Evolutionary conservation across 2,113 vertebrate genomes (phyloP).

Genomic region (Glareola pratincola): DNA sequence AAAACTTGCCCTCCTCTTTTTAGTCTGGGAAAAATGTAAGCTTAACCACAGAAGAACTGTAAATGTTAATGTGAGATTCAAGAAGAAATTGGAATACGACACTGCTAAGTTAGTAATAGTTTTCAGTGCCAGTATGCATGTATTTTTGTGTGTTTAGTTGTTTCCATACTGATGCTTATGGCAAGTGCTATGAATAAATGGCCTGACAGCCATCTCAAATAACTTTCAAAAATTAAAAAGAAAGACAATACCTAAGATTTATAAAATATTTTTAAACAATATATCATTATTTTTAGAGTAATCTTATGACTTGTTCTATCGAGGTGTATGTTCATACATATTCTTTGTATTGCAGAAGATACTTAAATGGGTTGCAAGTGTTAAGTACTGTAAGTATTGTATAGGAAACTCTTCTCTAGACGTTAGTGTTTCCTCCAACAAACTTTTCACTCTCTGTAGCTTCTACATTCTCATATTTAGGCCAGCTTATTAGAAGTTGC

Average conservation of each 20-base stretch:
- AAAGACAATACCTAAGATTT: background rate
- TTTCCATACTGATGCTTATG: accelerated
- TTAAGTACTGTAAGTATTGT: background rate
- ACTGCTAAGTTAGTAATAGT: background rate
- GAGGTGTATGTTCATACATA: background rate
- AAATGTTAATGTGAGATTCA: background rate
- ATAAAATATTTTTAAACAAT: background rate
- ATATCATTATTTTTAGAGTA: background rate
- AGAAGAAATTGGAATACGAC: background rate
- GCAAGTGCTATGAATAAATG: background rate
- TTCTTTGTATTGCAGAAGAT: background rate
- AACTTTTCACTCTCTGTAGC: background rate
- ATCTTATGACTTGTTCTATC: background rate
- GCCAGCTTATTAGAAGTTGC: background rate
- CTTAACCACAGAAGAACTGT: background rate
- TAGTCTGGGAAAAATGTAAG: background rate
- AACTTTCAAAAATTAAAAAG: background rate
- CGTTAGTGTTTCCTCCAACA: background rate
- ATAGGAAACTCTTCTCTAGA: background rate
- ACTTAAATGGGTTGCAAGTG: background rate
- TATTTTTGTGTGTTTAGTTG: background rate
- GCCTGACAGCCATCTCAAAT: background rate
- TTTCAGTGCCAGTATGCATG: background rate
- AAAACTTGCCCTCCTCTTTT: background rate
- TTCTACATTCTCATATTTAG: background rate